Base-by-base conservation (phyloP, 2,797 vertebrate species). In the Oreonectes daqikongensis region DNA sequence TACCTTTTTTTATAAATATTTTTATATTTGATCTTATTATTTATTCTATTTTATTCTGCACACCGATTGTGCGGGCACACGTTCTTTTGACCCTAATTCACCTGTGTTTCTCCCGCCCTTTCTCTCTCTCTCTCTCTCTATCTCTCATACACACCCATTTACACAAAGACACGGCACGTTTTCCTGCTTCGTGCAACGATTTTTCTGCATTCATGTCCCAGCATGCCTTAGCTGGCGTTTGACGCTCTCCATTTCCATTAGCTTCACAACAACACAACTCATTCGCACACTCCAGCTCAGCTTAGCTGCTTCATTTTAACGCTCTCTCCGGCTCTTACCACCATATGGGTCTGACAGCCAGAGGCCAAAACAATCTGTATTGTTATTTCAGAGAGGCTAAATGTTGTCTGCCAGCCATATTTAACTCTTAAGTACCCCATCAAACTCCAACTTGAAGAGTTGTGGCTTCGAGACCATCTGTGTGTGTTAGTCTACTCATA, bases 351-450 rank as follows among this genome's bases (percentile, higher is more conserved):
- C 57, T 53, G 22, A 53, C 67, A 42, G 57, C 66, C 57, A 77
- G 66, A 53, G 66, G 75, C 67, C 67, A 77, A 69, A 77, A 61
- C 75, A 69, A 40, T 77, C 75, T 77, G 67, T 52, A 48, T 69
- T 68, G 32, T 77, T 63, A 53, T 53, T 70, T 69, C 32, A 77
- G 12, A 64, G 46, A 70, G 65, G 20, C 55, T 63, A 77, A 69
- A 69, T 61, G 40, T 67, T 68, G 64, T 60, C 65, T 76, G 53
- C 53, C 30, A 77, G 46, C 24, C 57, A 70, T 61, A 50, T 69
- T 77, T 70, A 42, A 69, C 55, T 44, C 46, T 40, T 17, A 69
- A 40, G 44, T 22, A 57, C 22, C 52, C 20, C 52, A 26, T 57
- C 26, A 57, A 28, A 57, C 48, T 57, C 55, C 15, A 17, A 57